Conservation (phyloP, 2,797 vertebrate species). For the Poecile montanus region DNA sequence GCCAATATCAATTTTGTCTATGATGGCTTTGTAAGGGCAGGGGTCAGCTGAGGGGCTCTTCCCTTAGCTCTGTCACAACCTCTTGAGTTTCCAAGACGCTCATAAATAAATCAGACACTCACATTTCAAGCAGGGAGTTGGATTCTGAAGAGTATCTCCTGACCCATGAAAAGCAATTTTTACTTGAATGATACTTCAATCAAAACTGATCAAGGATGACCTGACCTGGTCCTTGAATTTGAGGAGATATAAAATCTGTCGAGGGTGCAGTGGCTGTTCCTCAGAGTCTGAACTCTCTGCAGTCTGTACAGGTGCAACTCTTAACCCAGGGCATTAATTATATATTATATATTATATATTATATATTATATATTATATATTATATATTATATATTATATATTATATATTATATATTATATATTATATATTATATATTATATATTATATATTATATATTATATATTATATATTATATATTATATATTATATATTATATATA, state of each 20-base stretch:
- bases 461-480: too few species aligned
- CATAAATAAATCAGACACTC: not conserved
- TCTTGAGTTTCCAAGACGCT: not conserved
- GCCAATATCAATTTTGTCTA: conserved; percentile 42
- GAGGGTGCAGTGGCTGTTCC: not conserved
- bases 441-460: too few species aligned
- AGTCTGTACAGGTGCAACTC: rapidly evolving
- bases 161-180: conserved; percentile 14
- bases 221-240: not conserved
- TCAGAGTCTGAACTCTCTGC: not conserved
- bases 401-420: too few species aligned
- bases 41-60: not conserved
- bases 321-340: too few species aligned
- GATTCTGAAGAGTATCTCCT: not conserved
- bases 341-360: not conserved
- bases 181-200: not conserved
- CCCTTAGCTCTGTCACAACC: not conserved
- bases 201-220: not conserved
- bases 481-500: too few species aligned
- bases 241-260: not conserved
- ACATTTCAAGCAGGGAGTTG: not conserved
- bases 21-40: conserved; percentile 6
- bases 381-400: too few species aligned
- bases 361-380: not conserved
- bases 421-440: too few species aligned